Base-by-base conservation (phyloP, 30 jellyfish, hydroid and myxozoan species). In the Aurelia aurita region DNA sequence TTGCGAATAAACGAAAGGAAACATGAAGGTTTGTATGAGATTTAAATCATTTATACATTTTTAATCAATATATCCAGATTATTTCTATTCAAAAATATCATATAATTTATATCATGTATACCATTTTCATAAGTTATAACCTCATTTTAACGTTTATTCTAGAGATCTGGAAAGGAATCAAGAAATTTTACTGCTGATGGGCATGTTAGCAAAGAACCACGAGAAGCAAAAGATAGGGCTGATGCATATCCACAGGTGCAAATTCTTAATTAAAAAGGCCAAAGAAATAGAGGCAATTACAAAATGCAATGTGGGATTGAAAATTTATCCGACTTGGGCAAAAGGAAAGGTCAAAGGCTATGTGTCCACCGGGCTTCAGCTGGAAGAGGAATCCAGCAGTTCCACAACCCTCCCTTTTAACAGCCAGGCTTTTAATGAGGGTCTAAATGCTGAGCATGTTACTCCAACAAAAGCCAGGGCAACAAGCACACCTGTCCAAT, bases 141-240 rank as follows among this genome's bases (percentile, higher is more conserved):
- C 59, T 47, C 16, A 47, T 8, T 47, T 10, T 8, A 47, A 47
- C 72, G 32, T 59, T 59, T 59, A n/a, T 59, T 59, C 25, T 25
- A 59, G 72, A 59, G 32, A 59, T 59, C 72, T 59, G 72, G 72
- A 8, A 59, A 25, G 32, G 25, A 59, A 59, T 59, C 72, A 59
- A 59, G 72, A 59, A 59, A 59, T 20, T 59, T 59, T 20, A 59
- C 72, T 8, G 32, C 10, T 59, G 72, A 59, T 20, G 25, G 72
- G 32, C 72, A 59, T 25, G 20, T 59, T 25, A 9, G 25, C 25
- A 59, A 59, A 59, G 25, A 59, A 23, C 72, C 72, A 25, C 26
- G 72, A 59, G 72, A 59, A 20, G 72, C 25, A 59, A 59, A 59
- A 20, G 72, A 59, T 20, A 59, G 25, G 25, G 25, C 72, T 12